A percentile compares a stretch with the other conserved stretches of the same genome.
phyloP scores from a whole-genome alignment of 2,888 invertebrate species.

The Micropterix aruncella region DNA sequence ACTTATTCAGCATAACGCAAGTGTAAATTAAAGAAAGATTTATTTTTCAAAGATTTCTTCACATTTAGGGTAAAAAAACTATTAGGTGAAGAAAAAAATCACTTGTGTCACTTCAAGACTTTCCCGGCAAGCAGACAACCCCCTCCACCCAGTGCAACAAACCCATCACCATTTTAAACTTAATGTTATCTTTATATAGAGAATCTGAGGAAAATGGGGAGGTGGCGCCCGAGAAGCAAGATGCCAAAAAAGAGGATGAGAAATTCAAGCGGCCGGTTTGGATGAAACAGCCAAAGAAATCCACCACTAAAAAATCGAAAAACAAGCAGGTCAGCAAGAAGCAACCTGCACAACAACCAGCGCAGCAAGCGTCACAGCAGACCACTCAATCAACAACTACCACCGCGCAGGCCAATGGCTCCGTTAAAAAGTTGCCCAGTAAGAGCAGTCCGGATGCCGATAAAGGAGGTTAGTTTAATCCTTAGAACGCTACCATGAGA shows the following conservation, averaged over 20 bases:
- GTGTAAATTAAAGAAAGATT: no score
- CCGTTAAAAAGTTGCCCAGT: conserved; percentile 19
- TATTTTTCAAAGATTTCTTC: no score
- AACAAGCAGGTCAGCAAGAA: conserved; percentile 28
- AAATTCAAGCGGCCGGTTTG: conserved; percentile 63
- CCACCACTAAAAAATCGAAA: conserved; percentile 45
- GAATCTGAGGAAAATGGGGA: conserved; percentile 25
- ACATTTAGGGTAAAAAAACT: no score
- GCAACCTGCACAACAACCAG: conserved; percentile 18
- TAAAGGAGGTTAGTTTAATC: conserved; percentile 16
- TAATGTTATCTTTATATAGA: conserved; percentile 13
- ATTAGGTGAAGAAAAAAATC: no score
- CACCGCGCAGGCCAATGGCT: conserved; percentile 17
- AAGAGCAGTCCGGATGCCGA: conserved; percentile 15
- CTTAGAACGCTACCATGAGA: no score
- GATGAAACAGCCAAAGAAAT: conserved; percentile 55
- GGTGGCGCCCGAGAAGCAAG: conserved; percentile 19
- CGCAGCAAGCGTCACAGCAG: conserved; percentile 14
- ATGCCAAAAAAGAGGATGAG: conserved; percentile 32
- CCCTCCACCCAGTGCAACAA: no score
- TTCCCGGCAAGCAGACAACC: no score
- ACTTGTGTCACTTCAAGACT: no score
- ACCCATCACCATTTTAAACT: no score
- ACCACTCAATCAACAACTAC: conserved; percentile 9
- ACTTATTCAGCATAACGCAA: no score